A percentile compares a stretch with the other conserved stretches of the same genome.
These are phyloP conservation scores for Brenthis hecate DNA, from an alignment of 2,888 invertebrate genomes.

Conservation along the genomic window DNA sequence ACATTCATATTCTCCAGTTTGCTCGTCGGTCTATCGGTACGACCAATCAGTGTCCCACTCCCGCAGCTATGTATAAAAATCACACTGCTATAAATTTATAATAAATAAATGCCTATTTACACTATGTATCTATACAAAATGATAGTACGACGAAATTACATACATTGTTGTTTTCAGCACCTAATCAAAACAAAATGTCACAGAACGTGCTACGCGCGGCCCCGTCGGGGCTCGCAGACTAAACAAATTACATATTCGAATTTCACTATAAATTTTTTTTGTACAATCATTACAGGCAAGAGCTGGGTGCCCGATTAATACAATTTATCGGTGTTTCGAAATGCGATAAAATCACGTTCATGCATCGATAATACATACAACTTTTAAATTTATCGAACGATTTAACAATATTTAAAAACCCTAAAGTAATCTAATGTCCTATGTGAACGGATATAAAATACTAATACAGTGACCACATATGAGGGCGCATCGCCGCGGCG, in stretches of 20 bases:
- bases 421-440: constrained; percentile 77
- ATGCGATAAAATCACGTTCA: constrained; percentile 71
- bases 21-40: constrained; percentile 66
- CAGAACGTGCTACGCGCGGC: constrained; percentile 69
- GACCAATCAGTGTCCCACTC: constrained; percentile 71
- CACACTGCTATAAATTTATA: constrained; percentile 81
- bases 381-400: constrained; percentile 79
- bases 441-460: constrained; percentile 71
- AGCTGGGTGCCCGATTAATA: constrained; percentile 73
- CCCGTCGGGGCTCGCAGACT: constrained; percentile 52
- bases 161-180: constrained; percentile 73
- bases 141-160: constrained; percentile 80
- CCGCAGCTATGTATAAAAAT: constrained; percentile 80
- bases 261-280: constrained; percentile 69
- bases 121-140: constrained; percentile 82
- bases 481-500: constrained; percentile 55
- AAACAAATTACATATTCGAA: constrained; percentile 69
- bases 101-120: constrained; percentile 83
- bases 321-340: constrained; percentile 65
- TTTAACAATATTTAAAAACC: constrained; percentile 78
- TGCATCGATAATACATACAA: constrained; percentile 77
- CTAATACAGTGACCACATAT: constrained; percentile 55
- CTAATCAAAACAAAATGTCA: constrained; percentile 75
- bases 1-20: constrained; percentile 66
- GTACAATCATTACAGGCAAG: constrained; percentile 78